Evolutionary conservation across 2,113 vertebrate species (phyloP).

Genomic region (Apteryx mantelli): DNA sequence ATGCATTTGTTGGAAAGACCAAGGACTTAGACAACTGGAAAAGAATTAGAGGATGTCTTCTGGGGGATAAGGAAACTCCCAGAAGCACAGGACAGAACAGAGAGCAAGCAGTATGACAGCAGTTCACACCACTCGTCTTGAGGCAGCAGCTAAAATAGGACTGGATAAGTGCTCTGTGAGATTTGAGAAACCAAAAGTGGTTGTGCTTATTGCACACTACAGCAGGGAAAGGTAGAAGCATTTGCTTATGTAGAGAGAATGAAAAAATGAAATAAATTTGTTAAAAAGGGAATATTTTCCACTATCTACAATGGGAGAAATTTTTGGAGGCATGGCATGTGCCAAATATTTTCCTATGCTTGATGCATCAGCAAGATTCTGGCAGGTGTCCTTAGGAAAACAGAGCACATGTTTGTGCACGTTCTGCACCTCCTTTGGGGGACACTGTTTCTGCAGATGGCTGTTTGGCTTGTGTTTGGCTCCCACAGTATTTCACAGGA

Average conservation of each 20-base stretch:
- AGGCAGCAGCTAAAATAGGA: constrained; percentile 14
- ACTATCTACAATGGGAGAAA: constrained; percentile 49
- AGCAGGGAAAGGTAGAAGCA: neutral
- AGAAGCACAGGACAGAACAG: neutral
- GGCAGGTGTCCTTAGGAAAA: constrained; percentile 59
- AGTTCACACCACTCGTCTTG: neutral
- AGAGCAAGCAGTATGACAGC: neutral
- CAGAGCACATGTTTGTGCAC: constrained; percentile 26
- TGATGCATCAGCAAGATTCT: constrained; percentile 53
- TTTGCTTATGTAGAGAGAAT: neutral
- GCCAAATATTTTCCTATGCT: constrained; percentile 43
- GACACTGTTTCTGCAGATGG: constrained; percentile 28
- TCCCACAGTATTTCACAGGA: neutral
- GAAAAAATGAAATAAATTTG: neutral
- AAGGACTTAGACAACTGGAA: neutral
- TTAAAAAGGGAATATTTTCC: constrained; percentile 38
- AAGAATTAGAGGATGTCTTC: neutral
- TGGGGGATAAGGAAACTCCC: neutral
- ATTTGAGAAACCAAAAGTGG: neutral
- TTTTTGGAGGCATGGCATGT: neutral
- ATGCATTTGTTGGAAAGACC: neutral
- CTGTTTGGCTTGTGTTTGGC: neutral
- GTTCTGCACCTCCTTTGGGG: constrained; percentile 55
- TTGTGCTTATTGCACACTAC: neutral
- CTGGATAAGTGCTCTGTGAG: neutral